Evolutionary conservation across 2,113 vertebrate genomes (phyloP).

Genomic region (Pan paniscus): DNA sequence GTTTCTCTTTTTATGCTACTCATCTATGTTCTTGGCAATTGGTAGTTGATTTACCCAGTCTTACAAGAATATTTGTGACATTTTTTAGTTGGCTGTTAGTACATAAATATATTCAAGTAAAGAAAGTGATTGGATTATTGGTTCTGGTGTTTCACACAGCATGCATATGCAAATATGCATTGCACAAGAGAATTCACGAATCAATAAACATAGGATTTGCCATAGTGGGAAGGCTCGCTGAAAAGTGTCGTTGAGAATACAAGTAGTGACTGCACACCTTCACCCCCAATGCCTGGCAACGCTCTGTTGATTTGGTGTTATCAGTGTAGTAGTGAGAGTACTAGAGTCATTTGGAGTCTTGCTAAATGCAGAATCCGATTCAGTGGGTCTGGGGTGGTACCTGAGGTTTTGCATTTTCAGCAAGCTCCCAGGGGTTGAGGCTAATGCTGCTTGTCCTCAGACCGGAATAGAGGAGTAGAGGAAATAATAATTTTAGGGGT

Average conservation of each 20-base stretch:
- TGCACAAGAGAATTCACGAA: not conserved
- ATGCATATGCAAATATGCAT: too few relatives aligned
- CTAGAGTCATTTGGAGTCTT: not conserved
- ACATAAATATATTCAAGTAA: not conserved
- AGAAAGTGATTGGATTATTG: not conserved
- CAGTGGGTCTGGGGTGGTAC: rapidly evolving
- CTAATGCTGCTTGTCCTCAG: not conserved
- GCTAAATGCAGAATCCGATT: not conserved
- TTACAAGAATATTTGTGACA: not conserved
- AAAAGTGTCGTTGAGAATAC: not conserved
- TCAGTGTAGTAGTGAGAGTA: not conserved
- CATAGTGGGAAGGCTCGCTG: not conserved
- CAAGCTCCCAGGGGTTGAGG: too few relatives aligned
- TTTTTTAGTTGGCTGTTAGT: not conserved
- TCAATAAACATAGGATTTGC: not conserved
- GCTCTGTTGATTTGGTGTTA: not conserved
- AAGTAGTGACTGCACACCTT: not conserved
- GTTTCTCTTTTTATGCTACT: not conserved
- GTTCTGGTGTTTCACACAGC: not conserved
- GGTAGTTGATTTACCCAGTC: not conserved
- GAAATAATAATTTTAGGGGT: not conserved
- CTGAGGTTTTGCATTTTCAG: not conserved
- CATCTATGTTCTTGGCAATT: not conserved
- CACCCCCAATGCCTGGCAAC: too few relatives aligned
- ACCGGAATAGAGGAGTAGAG: not conserved